Evolutionary conservation across 1,140 invertebrate species (phyloP), one percentile per base, ranked within the genome.

Genomic region (Papilio helenus): DNA sequence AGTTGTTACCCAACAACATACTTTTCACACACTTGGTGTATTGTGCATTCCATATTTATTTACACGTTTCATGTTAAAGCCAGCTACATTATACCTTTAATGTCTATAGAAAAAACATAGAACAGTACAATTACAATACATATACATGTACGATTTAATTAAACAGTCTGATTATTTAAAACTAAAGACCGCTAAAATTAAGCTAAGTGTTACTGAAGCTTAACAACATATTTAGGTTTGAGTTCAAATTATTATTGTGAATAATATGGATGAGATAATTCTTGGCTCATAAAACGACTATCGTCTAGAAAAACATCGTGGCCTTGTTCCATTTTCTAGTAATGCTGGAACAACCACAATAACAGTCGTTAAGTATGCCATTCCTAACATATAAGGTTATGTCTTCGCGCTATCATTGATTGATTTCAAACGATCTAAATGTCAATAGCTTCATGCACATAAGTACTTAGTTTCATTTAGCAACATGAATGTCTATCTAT

Each of bases 341-440:
- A 68, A 68, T 68, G 61, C 61, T 68, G 61, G 61, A 29, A 68
- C 26, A 68, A 68, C 23, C 61, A 29, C 12, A 68, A 68, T 68
- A 26, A 29, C 20, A 61, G 0, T 23, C 20, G 23, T 68, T 68
- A 68, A 68, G 26, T 29, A 29, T 29, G 26, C 10, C 10, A 68
- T 5, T 29, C 12, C 1, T 29, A 20, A 58, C n/a, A 20, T 58
- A 34, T 68, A 23, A 61, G 9, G n/a, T 23, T 61, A 26, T 26
- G 23, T 61, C 10, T 23, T 26, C 3, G 14, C 23, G 10, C 23
- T 61, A 14, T 26, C 58, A 61, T 61, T 26, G 58, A 26, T 61
- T 26, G 8, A 61, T 61, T 61, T 61, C 9, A 61, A 61, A 61
- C 4, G 29, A 61, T 2, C 58, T 61, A 51, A 51, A 20, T 55